These are phyloP conservation scores for Tauraco hartlaubi DNA, from an alignment of 2,797 vertebrate species.

Conservation along the genomic window DNA sequence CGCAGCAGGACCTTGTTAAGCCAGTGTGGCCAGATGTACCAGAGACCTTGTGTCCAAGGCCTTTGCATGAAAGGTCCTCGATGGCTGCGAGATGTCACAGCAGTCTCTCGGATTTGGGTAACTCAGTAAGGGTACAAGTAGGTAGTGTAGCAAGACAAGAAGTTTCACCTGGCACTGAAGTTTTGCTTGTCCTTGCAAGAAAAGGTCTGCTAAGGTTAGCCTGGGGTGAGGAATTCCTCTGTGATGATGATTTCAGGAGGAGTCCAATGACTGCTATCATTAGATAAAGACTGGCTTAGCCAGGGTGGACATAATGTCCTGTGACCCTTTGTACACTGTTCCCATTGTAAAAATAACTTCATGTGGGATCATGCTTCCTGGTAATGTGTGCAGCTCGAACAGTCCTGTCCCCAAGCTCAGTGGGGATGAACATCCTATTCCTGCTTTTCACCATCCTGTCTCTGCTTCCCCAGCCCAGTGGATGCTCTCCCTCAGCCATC, in stretches of 20 bases:
- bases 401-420: neutral
- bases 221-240: neutral
- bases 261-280: neutral
- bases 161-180: neutral
- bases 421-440: neutral
- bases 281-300: neutral
- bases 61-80: neutral
- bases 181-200: neutral
- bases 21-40: neutral
- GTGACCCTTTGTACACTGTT: neutral
- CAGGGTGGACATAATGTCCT: neutral
- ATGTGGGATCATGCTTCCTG: neutral
- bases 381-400: neutral
- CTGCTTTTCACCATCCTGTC: neutral
- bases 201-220: neutral
- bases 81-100: neutral
- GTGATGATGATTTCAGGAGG: neutral
- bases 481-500: neutral
- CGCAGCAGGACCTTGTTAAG: neutral
- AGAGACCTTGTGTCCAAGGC: neutral
- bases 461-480: neutral
- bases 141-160: neutral
- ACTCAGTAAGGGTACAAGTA: neutral
- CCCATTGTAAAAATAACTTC: slow-evolving; percentile 42
- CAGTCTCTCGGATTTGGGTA: neutral